These are phyloP conservation scores for rabbit (Oryctolagus cuniculus) DNA, from an alignment of 2,113 vertebrate genomes.

Conservation along the genomic window DNA sequence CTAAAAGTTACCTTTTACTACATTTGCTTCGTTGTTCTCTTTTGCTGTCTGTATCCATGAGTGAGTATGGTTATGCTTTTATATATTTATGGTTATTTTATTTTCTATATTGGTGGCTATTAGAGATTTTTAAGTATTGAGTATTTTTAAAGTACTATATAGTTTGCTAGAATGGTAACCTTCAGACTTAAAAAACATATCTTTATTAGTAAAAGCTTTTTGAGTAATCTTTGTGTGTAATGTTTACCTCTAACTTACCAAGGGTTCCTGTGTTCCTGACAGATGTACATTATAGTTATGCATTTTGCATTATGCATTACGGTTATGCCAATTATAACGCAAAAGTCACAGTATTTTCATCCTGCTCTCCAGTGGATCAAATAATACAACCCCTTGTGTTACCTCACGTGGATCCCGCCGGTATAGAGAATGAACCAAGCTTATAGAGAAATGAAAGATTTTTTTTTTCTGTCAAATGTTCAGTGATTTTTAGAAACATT, in stretches of 20 bases:
- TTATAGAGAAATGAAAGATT: background rate
- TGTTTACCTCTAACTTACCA: no score
- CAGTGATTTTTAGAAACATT: slow-evolving; percentile 54
- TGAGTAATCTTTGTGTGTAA: background rate
- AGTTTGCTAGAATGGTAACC: slow-evolving; percentile 29
- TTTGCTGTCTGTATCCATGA: background rate
- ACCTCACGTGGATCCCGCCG: background rate
- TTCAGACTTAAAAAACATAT: background rate
- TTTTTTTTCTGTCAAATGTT: background rate
- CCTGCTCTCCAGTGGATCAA: slow-evolving; percentile 2
- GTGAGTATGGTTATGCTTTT: slow-evolving; percentile 22
- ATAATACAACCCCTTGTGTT: background rate
- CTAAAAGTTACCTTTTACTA: slow-evolving; percentile 40
- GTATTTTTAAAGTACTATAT: slow-evolving; percentile 15
- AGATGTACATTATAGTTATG: no score
- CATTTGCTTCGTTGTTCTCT: slow-evolving; percentile 23
- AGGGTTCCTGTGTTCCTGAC: no score
- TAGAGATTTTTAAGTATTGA: background rate
- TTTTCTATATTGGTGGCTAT: slow-evolving; percentile 36
- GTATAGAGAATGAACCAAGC: background rate
- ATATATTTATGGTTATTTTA: slow-evolving; percentile 34
- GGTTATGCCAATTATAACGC: slow-evolving; percentile 14
- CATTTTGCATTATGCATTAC: background rate
- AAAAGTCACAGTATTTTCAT: slow-evolving; percentile 57
- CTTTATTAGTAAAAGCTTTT: slow-evolving; percentile 47